Percentiles rank a stretch among this genome's conserved stretches.
These are phyloP conservation scores for Myripristis murdjan DNA, from an alignment of 2,797 vertebrate genomes.

Conservation along the genomic window DNA sequence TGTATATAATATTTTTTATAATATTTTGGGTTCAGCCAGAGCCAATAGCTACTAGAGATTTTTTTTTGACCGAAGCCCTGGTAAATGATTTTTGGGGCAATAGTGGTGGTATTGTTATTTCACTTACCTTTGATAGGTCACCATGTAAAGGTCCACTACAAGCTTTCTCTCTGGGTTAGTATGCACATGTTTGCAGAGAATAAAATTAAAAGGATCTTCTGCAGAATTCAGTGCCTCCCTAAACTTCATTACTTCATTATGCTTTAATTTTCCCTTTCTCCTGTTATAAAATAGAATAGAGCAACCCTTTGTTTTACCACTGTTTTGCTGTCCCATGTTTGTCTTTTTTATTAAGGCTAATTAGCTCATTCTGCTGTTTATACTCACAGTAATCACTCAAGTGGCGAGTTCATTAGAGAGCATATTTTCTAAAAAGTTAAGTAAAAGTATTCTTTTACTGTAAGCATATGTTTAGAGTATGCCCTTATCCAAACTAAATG, in stretches of 20 bases:
- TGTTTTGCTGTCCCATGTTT: constrained; percentile 11
- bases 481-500: no score
- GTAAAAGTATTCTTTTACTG: constrained; percentile 19
- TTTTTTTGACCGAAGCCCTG: neutral
- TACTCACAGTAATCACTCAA: constrained; percentile 25
- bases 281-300: constrained; percentile 28
- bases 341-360: constrained; percentile 10
- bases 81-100: constrained; percentile 1
- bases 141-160: neutral
- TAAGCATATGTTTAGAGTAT: constrained; percentile 27
- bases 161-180: constrained; percentile 25
- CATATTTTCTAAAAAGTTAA: constrained; percentile 7
- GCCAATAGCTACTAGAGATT: no score
- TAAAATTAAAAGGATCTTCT: constrained; percentile 31
- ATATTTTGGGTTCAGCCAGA: no score
- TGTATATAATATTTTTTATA: no score
- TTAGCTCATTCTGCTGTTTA: constrained; percentile 15
- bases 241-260: constrained; percentile 53
- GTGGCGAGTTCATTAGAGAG: constrained; percentile 40
- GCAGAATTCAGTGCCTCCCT: constrained; percentile 28
- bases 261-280: constrained; percentile 28
- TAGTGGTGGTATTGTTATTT: neutral
- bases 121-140: neutral
- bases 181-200: constrained; percentile 39
- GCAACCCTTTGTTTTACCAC: neutral